Evolutionary conservation across 1,140 invertebrate genomes (phyloP).

Genomic region (Aplysia californica): DNA sequence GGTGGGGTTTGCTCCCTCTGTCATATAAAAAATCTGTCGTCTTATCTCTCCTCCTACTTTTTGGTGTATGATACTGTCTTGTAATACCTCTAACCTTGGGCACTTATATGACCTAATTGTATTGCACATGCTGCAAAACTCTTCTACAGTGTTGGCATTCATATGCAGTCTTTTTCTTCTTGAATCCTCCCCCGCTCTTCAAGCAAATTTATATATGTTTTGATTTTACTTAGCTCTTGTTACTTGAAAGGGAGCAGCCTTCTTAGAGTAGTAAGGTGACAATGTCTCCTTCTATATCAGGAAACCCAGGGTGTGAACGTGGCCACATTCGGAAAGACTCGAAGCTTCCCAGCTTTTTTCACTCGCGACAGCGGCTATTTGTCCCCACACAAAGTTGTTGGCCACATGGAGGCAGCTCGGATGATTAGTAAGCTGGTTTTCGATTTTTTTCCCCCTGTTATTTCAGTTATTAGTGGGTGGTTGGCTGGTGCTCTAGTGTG

Average conservation of each 20-base stretch:
- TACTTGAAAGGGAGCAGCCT: neutral
- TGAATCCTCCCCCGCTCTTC: no score
- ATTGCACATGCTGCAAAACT: no score
- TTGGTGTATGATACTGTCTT: no score
- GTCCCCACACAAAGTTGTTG: constrained; percentile 77
- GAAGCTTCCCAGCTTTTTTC: constrained; percentile 89
- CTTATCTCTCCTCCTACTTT: no score
- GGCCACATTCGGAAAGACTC: constrained; percentile 76
- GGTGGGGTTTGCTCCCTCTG: no score
- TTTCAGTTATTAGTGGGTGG: neutral
- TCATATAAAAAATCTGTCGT: no score
- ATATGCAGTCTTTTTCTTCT: no score
- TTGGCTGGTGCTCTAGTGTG: no score
- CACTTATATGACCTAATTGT: no score
- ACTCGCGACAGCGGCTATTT: constrained; percentile 76
- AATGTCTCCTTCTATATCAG: no score
- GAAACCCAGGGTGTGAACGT: constrained; percentile 96
- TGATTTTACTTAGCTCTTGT: neutral
- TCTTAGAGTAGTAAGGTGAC: neutral
- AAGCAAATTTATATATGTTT: neutral
- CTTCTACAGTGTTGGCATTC: no score
- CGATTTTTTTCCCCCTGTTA: neutral
- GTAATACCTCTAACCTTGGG: no score
- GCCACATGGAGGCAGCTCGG: constrained; percentile 76
- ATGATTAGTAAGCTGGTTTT: constrained; percentile 71